Percentiles rank a stretch among this genome's conserved stretches.
These are phyloP conservation scores for Trinectes maculatus DNA, from an alignment of 2,113 vertebrate species.

Conservation along the genomic window DNA sequence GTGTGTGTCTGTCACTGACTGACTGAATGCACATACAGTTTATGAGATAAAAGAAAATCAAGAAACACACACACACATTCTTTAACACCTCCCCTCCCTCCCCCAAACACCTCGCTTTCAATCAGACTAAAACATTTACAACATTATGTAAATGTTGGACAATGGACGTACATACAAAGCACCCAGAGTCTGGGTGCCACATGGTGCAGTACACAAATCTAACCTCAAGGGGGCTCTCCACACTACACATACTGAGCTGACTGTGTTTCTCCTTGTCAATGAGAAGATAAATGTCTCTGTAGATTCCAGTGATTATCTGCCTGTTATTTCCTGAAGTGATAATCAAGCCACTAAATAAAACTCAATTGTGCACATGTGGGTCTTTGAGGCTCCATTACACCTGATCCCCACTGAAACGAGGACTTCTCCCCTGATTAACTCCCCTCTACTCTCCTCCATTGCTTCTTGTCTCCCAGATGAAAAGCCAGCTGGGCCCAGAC, in stretches of 20 bases:
- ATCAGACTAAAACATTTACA: no score
- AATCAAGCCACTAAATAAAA: slow-evolving; percentile 62
- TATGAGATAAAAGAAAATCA: no score
- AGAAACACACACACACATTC: no score
- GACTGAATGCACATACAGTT: no score
- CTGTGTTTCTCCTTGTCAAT: slow-evolving; percentile 15
- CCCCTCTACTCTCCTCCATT: slow-evolving; percentile 4
- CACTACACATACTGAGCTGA: background rate
- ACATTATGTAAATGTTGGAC: no score
- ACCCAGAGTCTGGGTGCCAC: background rate
- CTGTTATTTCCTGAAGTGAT: slow-evolving; percentile 52
- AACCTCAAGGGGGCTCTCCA: slow-evolving; percentile 47
- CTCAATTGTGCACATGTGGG: slow-evolving; percentile 42
- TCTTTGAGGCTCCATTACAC: slow-evolving; percentile 36
- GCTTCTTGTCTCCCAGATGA: slow-evolving; percentile 22
- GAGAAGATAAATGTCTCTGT: slow-evolving; percentile 28
- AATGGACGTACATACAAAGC: no score
- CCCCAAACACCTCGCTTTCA: no score
- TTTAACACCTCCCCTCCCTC: no score
- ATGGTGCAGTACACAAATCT: slow-evolving; percentile 21
- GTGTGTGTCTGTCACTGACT: no score
- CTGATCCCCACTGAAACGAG: slow-evolving; percentile 59
- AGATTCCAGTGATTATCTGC: slow-evolving; percentile 48
- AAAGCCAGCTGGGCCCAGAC: slow-evolving; percentile 54
- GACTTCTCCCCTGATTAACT: slow-evolving; percentile 4